Conservation (phyloP, 2,888 invertebrate genomes). For the Patella depressa region DNA sequence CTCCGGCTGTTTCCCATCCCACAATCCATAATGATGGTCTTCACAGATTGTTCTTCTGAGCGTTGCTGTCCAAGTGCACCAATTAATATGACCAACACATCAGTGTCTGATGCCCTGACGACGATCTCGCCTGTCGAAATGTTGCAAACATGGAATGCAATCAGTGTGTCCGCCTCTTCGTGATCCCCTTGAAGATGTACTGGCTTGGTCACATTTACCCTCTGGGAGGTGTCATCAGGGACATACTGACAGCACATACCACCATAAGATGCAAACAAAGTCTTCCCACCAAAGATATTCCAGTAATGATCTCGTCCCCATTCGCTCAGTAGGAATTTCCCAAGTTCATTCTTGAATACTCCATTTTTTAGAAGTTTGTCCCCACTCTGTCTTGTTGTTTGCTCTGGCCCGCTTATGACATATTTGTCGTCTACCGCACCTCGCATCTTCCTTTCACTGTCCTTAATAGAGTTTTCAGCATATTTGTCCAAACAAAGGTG, state of each 20-base stretch:
- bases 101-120: not conserved
- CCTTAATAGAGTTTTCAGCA: not conserved
- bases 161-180: not conserved
- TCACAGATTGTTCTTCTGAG: not conserved
- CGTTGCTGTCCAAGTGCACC: not conserved
- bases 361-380: slow-evolving; percentile 17
- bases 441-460: not conserved
- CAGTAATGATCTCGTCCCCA: not conserved
- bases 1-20: slow-evolving; percentile 25
- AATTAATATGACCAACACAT: not conserved
- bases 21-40: slow-evolving; percentile 22
- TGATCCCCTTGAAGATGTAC: not conserved
- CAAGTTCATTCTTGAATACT: slow-evolving; percentile 17
- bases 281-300: not conserved
- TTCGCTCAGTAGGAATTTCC: slow-evolving; percentile 16
- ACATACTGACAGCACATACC: not conserved
- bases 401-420: slow-evolving; percentile 8
- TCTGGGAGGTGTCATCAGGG: not conserved
- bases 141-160: not conserved
- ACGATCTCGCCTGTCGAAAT: not conserved
- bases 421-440: not conserved
- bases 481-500: not conserved
- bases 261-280: not conserved
- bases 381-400: slow-evolving; percentile 6
- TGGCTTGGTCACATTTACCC: not conserved